phyloP scores from a whole-genome alignment of 1,140 invertebrate genomes.

The Eurosta solidaginis region DNA sequence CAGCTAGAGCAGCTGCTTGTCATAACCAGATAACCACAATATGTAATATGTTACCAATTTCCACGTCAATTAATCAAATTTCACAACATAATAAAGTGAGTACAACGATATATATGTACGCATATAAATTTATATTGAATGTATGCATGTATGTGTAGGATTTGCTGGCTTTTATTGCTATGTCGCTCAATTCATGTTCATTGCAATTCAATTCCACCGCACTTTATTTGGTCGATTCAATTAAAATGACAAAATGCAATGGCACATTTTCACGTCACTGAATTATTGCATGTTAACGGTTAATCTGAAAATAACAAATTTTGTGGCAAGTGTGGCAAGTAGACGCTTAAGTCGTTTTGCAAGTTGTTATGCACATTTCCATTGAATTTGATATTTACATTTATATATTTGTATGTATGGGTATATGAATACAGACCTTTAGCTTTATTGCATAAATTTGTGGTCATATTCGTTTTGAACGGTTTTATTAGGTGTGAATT shows the following conservation, averaged over 20 bases:
- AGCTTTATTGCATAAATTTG: neutral
- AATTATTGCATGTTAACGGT: slow-evolving; percentile 20
- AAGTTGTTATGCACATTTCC: neutral
- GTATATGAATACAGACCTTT: neutral
- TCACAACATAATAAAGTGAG: neutral
- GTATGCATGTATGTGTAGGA: neutral
- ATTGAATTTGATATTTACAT: too few relatives aligned
- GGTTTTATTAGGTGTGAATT: slow-evolving; percentile 2
- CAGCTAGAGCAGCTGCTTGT: neutral
- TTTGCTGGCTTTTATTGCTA: neutral
- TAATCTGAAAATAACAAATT: neutral
- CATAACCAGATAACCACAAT: too few relatives aligned
- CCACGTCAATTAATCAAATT: slow-evolving; percentile 2
- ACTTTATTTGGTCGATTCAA: slow-evolving; percentile 4
- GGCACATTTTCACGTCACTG: neutral
- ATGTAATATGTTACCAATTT: slow-evolving; percentile 3
- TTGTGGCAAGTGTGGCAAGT: neutral
- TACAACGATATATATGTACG: too few relatives aligned
- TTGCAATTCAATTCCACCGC: neutral
- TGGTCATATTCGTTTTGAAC: neutral
- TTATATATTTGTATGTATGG: neutral
- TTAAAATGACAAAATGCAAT: slow-evolving; percentile 12
- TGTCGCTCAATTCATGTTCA: neutral
- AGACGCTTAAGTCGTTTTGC: neutral
- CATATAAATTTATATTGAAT: too few relatives aligned